Evolutionary conservation across 2,797 vertebrate genomes (phyloP), one percentile per base, ranked within the genome.

Genomic region (Diglossa cyanea): DNA sequence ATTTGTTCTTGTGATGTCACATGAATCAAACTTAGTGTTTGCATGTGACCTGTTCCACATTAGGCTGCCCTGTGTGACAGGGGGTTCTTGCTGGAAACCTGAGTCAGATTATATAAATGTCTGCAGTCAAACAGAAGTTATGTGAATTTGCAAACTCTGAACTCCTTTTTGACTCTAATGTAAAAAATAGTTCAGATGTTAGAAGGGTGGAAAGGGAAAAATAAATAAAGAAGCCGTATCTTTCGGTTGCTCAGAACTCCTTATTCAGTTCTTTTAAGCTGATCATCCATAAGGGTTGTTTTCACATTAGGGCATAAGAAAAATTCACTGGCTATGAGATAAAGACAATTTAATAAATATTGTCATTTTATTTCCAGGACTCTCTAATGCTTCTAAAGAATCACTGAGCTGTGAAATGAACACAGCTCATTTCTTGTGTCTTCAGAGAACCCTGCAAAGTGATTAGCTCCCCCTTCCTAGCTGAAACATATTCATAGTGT

Each of bases 361-460:
- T 91, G 50, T 48, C 4, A 6, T 68, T 76, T 91, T 76, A 93
- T 83, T 95, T 89, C 26, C 39, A 73, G 50, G 72, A 48, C 61
- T 87, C 72, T 74, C 35, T 86, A 25, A 19, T 82, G 54, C 83
- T 80, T 79, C 47, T 79, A 30, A 37, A 28, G 19, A 93, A 71
- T 62, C 80, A 44, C 70, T 33, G 48, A 93, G 35, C 84, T 78
- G 24, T 90, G 87, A 96, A 96, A 95, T 86, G 61, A 94, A 62
- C 96, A 88, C n/a, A 58, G 58, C 35, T 35, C 35, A 35, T 70
- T 86, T 33, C 90, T 93, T 55, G 28, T 47, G 60, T 88, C 68
- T 84, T 86, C 55, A 55, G 55, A 85, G 58, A 51, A 54, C 35
- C 5, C 45, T 28, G 24, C 48, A 24, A 60, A 80, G 50, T 78